Conservation (phyloP, 1,140 invertebrate genomes). For the Drosophila saltans region DNA sequence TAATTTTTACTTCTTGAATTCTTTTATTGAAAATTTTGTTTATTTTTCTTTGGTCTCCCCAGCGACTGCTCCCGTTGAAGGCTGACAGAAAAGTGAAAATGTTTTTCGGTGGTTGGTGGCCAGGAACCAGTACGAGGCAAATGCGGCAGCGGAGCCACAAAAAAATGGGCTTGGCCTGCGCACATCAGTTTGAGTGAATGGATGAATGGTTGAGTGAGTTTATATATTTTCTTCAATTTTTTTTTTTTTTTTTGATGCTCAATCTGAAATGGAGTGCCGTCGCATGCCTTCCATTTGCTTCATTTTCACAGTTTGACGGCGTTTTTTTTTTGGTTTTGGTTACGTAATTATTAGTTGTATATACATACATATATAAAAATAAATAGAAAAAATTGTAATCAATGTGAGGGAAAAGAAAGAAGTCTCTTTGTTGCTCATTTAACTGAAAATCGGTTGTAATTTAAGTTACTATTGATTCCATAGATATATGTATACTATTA, state of each 20-base stretch:
- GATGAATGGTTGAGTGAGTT: slow-evolving; percentile 27
- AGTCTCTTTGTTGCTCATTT: neutral
- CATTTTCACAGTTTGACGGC: neutral
- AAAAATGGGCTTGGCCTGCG: slow-evolving; percentile 69
- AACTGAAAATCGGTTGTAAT: neutral
- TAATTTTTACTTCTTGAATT: neutral
- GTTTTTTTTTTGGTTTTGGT: neutral
- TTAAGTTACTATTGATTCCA: too few species aligned
- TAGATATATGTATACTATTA: too few species aligned
- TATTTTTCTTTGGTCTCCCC: neutral
- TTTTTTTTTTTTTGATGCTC: slow-evolving; percentile 37
- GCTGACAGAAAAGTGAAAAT: slow-evolving; percentile 46
- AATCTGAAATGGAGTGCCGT: slow-evolving; percentile 5
- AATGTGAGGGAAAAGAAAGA: neutral
- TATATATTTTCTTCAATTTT: too few species aligned
- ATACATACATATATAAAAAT: neutral
- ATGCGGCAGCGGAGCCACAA: slow-evolving; percentile 11
- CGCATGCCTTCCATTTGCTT: neutral
- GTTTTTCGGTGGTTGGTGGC: slow-evolving; percentile 25
- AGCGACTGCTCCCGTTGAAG: slow-evolving; percentile 27
- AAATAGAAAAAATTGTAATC: neutral
- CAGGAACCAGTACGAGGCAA: slow-evolving; percentile 4
- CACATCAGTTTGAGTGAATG: slow-evolving; percentile 53
- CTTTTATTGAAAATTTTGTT: slow-evolving; percentile 1
- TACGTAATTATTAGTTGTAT: slow-evolving; percentile 4